These are phyloP conservation scores for Spea multiplicata DNA, from an alignment of 2,113 vertebrate genomes.

Conservation along the genomic window DNA sequence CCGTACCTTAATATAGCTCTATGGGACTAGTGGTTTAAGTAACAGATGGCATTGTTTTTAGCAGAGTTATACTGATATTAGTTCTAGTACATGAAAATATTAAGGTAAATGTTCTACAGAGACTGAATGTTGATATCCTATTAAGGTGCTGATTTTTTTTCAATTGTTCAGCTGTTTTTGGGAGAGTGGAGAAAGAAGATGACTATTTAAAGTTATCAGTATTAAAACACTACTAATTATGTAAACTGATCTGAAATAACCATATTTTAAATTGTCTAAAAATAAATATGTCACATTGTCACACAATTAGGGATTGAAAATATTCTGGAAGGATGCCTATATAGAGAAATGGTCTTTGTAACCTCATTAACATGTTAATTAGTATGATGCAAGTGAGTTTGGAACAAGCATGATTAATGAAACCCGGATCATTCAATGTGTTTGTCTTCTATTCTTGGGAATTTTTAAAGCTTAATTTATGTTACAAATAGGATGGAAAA, in stretches of 20 bases:
- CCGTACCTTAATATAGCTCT: too few species aligned
- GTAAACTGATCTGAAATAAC: not conserved
- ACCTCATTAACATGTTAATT: conserved; percentile 46
- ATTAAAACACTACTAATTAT: conserved; percentile 35
- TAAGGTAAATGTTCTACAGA: too few species aligned
- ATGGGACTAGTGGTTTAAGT: too few species aligned
- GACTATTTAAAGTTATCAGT: not conserved
- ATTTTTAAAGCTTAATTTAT: too few species aligned
- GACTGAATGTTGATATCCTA: too few species aligned
- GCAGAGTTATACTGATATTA: too few species aligned
- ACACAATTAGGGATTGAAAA: conserved; percentile 43
- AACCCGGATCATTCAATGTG: conserved; percentile 24
- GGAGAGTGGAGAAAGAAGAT: too few species aligned
- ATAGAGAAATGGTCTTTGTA: conserved; percentile 32
- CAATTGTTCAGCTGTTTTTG: too few species aligned
- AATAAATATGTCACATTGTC: conserved; percentile 25
- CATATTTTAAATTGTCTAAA: conserved; percentile 31
- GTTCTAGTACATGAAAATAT: too few species aligned
- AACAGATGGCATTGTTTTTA: too few species aligned
- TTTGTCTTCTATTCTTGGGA: conserved; percentile 3
- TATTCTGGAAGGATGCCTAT: conserved; percentile 43
- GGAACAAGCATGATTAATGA: conserved; percentile 31
- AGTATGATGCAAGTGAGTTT: conserved; percentile 35
- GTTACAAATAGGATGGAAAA: too few species aligned
- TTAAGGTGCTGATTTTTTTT: too few species aligned